Conservation (phyloP, 2,113 vertebrate genomes). For the Cairina moschata region DNA sequence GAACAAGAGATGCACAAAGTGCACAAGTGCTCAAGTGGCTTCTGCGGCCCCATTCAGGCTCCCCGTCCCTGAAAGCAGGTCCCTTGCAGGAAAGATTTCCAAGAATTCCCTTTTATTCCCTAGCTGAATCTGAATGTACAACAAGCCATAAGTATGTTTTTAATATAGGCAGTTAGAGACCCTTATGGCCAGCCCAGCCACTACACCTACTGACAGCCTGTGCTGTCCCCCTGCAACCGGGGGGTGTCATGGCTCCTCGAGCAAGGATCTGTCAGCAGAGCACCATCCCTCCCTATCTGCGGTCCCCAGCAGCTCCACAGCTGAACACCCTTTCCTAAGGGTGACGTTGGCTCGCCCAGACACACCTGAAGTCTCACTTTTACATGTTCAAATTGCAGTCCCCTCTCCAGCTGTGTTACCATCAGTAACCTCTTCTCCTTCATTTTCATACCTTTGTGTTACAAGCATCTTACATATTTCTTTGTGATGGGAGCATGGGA, state of each 20-base stretch:
- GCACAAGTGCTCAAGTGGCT: neutral
- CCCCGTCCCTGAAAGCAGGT: neutral
- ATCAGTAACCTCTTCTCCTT: neutral
- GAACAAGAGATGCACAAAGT: neutral
- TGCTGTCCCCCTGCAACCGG: neutral
- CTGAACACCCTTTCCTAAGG: neutral
- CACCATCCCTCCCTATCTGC: neutral
- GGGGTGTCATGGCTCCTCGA: neutral
- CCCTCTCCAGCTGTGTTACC: neutral
- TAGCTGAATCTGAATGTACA: neutral
- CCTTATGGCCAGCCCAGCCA: neutral
- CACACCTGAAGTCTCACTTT: neutral
- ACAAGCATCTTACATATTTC: neutral
- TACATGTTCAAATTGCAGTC: neutral
- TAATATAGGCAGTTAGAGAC: neutral
- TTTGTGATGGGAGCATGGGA: neutral
- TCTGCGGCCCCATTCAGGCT: neutral
- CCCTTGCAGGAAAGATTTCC: neutral
- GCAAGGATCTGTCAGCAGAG: neutral
- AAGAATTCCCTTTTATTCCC: neutral
- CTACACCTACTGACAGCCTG: neutral
- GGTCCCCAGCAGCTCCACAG: fast-evolving
- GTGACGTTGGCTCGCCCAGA: neutral
- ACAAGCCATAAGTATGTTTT: neutral
- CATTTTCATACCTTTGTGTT: neutral